Conservation (phyloP, 2,113 vertebrate species). For the Rana temporaria region DNA sequence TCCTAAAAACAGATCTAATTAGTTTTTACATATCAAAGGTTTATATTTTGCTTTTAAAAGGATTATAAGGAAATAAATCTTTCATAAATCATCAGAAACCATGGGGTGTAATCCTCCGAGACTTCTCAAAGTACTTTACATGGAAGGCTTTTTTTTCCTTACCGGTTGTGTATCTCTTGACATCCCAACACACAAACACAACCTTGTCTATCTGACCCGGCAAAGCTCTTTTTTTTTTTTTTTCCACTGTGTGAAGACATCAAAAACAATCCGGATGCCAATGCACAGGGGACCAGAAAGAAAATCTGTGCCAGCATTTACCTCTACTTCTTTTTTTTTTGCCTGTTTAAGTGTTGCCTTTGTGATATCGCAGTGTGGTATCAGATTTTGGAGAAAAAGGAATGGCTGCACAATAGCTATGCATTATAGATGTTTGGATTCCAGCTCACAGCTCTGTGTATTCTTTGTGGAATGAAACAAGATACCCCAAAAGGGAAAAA, state of each 20-base stretch:
- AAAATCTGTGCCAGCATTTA: slow-evolving; percentile 42
- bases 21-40: slow-evolving; percentile 38
- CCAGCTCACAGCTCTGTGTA: slow-evolving; percentile 20
- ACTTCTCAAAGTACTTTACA: slow-evolving; percentile 6
- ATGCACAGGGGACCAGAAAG: neutral
- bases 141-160: slow-evolving; percentile 13
- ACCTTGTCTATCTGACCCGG: slow-evolving; percentile 41
- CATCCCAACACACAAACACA: slow-evolving; percentile 37
- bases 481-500: slow-evolving; percentile 43
- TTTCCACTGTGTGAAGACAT: slow-evolving; percentile 25
- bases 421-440: slow-evolving; percentile 56
- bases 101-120: slow-evolving; percentile 25
- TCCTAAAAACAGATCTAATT: slow-evolving; percentile 38
- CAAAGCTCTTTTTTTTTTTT: slow-evolving; percentile 10
- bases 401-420: slow-evolving; percentile 30
- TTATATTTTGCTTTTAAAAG: slow-evolving; percentile 22
- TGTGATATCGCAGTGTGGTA: slow-evolving; percentile 43
- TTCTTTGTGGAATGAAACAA: slow-evolving; percentile 42
- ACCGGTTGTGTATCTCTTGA: slow-evolving; percentile 22
- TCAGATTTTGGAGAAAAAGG: slow-evolving; percentile 53
- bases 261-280: slow-evolving; percentile 35
- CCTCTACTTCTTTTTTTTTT: slow-evolving; percentile 44
- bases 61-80: slow-evolving; percentile 31
- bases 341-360: neutral
- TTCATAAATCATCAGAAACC: slow-evolving; percentile 24